These are phyloP conservation scores for Elegia similella DNA, from an alignment of 2,888 invertebrate genomes.

Conservation along the genomic window DNA sequence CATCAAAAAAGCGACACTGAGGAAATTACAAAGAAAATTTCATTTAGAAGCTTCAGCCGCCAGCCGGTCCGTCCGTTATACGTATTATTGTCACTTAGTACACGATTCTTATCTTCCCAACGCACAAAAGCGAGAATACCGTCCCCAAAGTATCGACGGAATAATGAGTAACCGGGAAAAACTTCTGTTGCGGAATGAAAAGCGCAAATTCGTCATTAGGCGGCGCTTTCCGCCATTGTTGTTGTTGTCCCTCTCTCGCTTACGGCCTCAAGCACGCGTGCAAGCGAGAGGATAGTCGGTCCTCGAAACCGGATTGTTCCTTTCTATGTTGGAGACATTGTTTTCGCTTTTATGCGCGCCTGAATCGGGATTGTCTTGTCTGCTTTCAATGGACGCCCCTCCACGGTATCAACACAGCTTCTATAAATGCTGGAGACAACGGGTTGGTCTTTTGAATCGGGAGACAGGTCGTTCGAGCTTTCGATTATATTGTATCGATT, in stretches of 20 bases:
- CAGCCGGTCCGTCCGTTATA: conserved; percentile 41
- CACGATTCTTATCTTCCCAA: conserved; percentile 68
- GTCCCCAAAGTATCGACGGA: conserved; percentile 76
- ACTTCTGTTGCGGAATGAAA: conserved; percentile 82
- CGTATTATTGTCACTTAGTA: conserved; percentile 55
- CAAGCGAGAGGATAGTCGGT: conserved; percentile 66
- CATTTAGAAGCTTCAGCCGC: conserved; percentile 25
- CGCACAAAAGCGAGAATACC: conserved; percentile 66
- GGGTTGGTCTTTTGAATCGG: conserved; percentile 81
- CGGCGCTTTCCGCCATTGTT: conserved; percentile 80
- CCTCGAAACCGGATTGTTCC: conserved; percentile 79
- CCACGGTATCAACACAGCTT: conserved; percentile 78
- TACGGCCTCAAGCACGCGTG: conserved; percentile 32
- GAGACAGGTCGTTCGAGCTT: conserved; percentile 77
- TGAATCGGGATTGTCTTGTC: conserved; percentile 82
- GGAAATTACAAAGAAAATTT: conserved; percentile 24
- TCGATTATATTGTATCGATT: conserved; percentile 81
- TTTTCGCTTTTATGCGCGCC: conserved; percentile 79
- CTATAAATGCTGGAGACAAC: conserved; percentile 78
- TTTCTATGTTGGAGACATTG: conserved; percentile 81
- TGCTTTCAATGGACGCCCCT: conserved; percentile 78
- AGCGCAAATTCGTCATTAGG: conserved; percentile 83
- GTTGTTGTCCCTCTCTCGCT: conserved; percentile 51
- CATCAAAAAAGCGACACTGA: conserved; percentile 7
- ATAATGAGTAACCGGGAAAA: conserved; percentile 81